Conservation (phyloP, 2,797 vertebrate genomes). For the Pampus argenteus region DNA sequence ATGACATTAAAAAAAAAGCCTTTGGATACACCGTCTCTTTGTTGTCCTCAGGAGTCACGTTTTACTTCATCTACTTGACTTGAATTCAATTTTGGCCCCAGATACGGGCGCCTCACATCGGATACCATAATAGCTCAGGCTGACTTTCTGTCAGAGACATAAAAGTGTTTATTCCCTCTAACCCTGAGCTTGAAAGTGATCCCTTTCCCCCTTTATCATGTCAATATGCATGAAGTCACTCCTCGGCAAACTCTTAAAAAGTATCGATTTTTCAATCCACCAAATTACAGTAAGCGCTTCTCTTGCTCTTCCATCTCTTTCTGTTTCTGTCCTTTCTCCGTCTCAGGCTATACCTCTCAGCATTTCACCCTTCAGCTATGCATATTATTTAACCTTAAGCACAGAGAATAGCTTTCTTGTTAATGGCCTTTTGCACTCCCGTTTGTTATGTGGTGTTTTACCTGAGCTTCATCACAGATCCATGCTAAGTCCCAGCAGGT, state of each 20-base stretch:
- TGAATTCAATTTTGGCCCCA: constrained; percentile 5
- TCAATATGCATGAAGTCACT: constrained; percentile 3
- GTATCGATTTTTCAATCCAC: constrained; percentile 44
- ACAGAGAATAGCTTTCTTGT: constrained; percentile 19
- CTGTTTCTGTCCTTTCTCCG: background rate
- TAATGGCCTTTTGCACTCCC: background rate
- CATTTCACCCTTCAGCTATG: constrained; percentile 6
- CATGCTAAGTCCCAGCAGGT: background rate
- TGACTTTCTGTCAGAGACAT: background rate
- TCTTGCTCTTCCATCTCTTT: constrained; percentile 15
- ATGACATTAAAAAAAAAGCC: background rate
- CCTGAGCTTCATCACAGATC: constrained; percentile 10
- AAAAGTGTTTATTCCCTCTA: background rate
- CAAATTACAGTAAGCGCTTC: constrained; percentile 14
- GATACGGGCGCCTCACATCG: background rate
- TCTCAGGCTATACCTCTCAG: background rate
- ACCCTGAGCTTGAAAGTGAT: constrained; percentile 16
- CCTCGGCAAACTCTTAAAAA: constrained; percentile 19
- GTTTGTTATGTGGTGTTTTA: constrained; percentile 13
- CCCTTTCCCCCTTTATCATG: background rate
- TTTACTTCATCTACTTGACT: background rate
- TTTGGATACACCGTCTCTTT: background rate
- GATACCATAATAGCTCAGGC: constrained; percentile 6
- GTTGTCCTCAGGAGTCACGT: constrained; percentile 1
- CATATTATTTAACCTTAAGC: constrained; percentile 5